phyloP scores from a whole-genome alignment of 2,113 vertebrate species.

The Vulpes lagopus region DNA sequence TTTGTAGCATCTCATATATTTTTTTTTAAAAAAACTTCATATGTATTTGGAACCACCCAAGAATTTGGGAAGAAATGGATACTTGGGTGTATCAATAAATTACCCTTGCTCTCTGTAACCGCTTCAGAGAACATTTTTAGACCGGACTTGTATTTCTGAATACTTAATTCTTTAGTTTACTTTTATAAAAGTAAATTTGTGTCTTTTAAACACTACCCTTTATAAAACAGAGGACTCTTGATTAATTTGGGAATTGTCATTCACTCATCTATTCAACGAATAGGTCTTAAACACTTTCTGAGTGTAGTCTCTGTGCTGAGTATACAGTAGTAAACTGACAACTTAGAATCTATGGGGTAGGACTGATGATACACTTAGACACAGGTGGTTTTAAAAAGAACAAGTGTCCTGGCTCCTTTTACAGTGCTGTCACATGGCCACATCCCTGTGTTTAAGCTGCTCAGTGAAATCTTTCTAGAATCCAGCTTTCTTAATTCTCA shows the following conservation, averaged over 20 bases:
- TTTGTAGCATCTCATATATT: not conserved
- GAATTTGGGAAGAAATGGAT: not conserved
- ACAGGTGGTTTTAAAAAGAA: not conserved
- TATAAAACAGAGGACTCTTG: not conserved
- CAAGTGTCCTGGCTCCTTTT: not conserved
- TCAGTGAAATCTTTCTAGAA: not conserved
- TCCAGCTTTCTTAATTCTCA: constrained; percentile 18
- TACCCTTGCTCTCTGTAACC: not conserved
- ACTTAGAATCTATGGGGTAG: not conserved
- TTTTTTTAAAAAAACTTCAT: not conserved
- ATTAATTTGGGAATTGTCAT: not conserved
- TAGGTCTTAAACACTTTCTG: not conserved
- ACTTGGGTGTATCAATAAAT: not conserved
- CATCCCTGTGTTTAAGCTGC: not conserved
- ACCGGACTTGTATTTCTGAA: not conserved
- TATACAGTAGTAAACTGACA: not conserved
- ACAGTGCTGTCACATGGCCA: not conserved
- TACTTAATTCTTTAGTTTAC: not conserved
- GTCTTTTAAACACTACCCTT: not conserved
- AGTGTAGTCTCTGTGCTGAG: not conserved
- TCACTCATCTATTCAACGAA: not conserved
- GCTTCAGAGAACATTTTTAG: not conserved
- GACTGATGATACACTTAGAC: not conserved
- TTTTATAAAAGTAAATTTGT: not conserved
- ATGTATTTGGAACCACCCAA: not conserved